A percentile compares a stretch with the other conserved stretches of the same genome.
These are phyloP conservation scores for Anthoscopus minutus DNA, from an alignment of 2,113 vertebrate species.

Conservation along the genomic window DNA sequence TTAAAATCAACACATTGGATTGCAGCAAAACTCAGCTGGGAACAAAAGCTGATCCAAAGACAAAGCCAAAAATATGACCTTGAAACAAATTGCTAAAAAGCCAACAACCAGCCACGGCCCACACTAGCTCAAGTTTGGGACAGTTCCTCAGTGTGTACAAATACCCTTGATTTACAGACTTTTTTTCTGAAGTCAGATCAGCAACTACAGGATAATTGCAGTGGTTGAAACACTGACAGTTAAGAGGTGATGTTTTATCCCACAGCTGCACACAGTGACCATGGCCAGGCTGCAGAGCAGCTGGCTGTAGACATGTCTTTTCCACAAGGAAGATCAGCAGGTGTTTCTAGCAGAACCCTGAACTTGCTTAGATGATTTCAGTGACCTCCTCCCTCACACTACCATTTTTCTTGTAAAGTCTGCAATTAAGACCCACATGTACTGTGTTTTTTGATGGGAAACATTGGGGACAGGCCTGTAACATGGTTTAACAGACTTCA, in stretches of 20 bases:
- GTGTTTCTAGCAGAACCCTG: background rate
- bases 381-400: background rate
- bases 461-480: accelerated
- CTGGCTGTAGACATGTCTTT: background rate
- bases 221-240: background rate
- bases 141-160: background rate
- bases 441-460: background rate
- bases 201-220: background rate
- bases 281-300: background rate
- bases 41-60: background rate
- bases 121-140: background rate
- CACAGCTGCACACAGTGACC: background rate
- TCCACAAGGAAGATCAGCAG: background rate
- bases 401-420: background rate
- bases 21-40: background rate
- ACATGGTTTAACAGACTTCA: background rate
- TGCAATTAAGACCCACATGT: accelerated
- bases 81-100: background rate
- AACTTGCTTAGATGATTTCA: background rate
- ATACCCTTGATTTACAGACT: background rate
- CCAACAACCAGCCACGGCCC: background rate
- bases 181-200: background rate
- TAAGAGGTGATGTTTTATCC: background rate
- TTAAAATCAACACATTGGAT: background rate
- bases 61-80: background rate